Evolutionary conservation across 2,113 vertebrate genomes (phyloP), one percentile per base, ranked within the genome.

Genomic region (Columba janthina): DNA sequence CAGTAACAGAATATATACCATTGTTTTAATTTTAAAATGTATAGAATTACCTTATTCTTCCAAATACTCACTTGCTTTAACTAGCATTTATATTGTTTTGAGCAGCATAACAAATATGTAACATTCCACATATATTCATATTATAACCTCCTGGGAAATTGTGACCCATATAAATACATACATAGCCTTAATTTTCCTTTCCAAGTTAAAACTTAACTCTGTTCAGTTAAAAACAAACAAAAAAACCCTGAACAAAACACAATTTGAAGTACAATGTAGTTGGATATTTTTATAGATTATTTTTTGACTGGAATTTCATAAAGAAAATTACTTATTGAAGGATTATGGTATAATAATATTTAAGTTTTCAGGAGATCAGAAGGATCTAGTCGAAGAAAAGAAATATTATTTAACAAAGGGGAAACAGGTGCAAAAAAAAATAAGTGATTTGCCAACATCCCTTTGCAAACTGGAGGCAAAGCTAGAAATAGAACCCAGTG

Each of bases 1-100:
- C 97, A 97, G 89, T 80, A 89, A 96, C 60, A 80, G 69, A 74
- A 89, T 85, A 89, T 94, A 92, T 76, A 86, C 76, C 72, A 26
- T 75, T 95, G 94, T 86, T 97, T 95, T 96, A 96, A 96, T 97
- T 96, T 97, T 65, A 58, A 94, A 96, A 64, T 94, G 53, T 96
- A 97, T 97, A 96, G 95, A 92, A 91, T 98, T 97, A 96, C 97
- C 62, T 95, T 95, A 96, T 96, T 97, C 62, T 97, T 98, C 85
- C 88, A 97, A 96, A 97, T 93, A 97, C 77, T 97, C 96, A 87
- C 60, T 97, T 15, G 4, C 62, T 90, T 57, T 94, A 95, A 92
- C 96, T 96, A 94, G 80, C 46, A 61, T 12, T 54, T 93, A 60
- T 42, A 90, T 94, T 79, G 65, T 93, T 96, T 95, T 80, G 94